Evolutionary conservation across 2,888 invertebrate genomes (phyloP).

Genomic region (Meteorus colon): DNA sequence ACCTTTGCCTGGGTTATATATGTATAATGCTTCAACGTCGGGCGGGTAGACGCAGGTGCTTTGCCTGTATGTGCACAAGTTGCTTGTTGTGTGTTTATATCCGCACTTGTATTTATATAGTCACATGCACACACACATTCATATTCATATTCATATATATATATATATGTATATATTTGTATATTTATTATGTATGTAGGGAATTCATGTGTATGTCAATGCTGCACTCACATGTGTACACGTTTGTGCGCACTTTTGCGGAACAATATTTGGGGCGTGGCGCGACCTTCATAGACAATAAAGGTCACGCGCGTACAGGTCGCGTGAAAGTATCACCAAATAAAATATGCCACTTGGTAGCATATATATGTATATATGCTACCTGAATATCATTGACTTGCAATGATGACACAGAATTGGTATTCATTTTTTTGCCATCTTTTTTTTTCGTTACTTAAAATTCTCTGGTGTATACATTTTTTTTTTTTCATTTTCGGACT

Average conservation of each 20-base stretch:
- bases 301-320: slow-evolving; percentile 46
- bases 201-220: not conserved
- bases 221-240: not conserved
- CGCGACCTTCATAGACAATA: slow-evolving; percentile 51
- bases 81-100: slow-evolving; percentile 6
- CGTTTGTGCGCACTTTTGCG: slow-evolving; percentile 25
- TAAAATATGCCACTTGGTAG: not conserved
- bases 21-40: not conserved
- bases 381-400: slow-evolving; percentile 17
- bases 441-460: not conserved
- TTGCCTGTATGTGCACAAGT: slow-evolving; percentile 19
- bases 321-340: slow-evolving; percentile 40
- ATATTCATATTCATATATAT: not conserved
- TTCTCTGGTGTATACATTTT: not conserved
- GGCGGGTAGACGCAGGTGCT: slow-evolving; percentile 37
- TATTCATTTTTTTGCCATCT: not conserved
- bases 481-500: not conserved
- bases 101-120: not conserved
- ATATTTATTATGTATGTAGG: not conserved
- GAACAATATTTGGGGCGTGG: slow-evolving; percentile 53
- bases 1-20: slow-evolving; percentile 32
- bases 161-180: not conserved
- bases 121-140: not conserved
- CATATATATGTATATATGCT: not conserved
- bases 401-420: slow-evolving; percentile 8